phyloP scores from a whole-genome alignment of 1,140 invertebrate species.

The Drosophila eugracilis region DNA sequence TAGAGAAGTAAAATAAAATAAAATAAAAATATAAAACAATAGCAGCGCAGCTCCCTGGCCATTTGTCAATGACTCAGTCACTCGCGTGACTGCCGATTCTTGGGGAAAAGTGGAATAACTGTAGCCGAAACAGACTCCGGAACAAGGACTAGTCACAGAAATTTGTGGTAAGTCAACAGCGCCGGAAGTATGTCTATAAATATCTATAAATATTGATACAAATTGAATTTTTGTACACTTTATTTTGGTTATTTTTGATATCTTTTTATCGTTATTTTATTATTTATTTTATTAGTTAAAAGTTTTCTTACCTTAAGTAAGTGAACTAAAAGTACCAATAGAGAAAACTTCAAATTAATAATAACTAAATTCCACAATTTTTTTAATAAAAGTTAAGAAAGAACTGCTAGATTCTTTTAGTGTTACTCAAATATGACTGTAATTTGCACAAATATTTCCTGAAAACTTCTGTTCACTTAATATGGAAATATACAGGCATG shows the following conservation, averaged over 20 bases:
- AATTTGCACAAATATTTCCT: slow-evolving; percentile 30
- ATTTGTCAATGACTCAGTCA: slow-evolving; percentile 75
- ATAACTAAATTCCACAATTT: too few species aligned
- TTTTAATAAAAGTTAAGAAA: background rate
- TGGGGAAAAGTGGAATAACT: slow-evolving; percentile 49
- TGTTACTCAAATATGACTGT: slow-evolving; percentile 8
- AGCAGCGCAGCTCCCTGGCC: slow-evolving; percentile 49
- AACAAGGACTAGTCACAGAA: slow-evolving; percentile 28
- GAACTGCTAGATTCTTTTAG: background rate
- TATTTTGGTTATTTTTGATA: too few species aligned
- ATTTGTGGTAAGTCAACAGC: slow-evolving; percentile 27
- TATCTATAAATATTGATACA: too few species aligned
- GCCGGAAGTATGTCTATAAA: too few species aligned
- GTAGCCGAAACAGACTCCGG: slow-evolving; percentile 35
- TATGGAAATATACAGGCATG: slow-evolving; percentile 15
- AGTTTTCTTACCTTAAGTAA: too few species aligned
- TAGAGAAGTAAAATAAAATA: slow-evolving; percentile 29
- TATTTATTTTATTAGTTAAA: too few species aligned
- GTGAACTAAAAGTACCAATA: too few species aligned
- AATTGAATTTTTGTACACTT: too few species aligned
- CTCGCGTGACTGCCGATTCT: slow-evolving; percentile 64
- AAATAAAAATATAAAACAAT: slow-evolving; percentile 44
- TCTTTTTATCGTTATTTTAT: too few species aligned
- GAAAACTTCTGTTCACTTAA: slow-evolving; percentile 18
- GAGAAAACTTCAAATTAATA: too few species aligned